These are phyloP conservation scores for Carterocephalus palaemon DNA, from an alignment of 2,888 invertebrate species.

Conservation along the genomic window DNA sequence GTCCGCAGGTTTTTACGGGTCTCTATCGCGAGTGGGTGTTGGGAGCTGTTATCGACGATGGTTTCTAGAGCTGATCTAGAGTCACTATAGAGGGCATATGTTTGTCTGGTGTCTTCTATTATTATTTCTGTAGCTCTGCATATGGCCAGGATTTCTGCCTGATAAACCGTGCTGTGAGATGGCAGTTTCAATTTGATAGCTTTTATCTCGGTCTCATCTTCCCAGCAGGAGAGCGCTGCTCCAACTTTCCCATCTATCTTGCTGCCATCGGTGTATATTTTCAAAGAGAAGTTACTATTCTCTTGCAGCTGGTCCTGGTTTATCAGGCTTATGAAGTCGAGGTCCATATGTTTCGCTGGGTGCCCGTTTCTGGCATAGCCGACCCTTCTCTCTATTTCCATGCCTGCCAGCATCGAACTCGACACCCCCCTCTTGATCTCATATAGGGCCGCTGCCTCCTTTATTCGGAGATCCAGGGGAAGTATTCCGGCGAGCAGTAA, in stretches of 20 bases:
- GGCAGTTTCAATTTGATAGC: constrained; percentile 19
- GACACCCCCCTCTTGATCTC: neutral
- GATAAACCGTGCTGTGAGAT: constrained; percentile 28
- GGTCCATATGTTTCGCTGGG: constrained; percentile 13
- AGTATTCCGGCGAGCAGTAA: constrained; percentile 28
- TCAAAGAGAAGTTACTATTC: neutral
- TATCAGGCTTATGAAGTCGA: constrained; percentile 12
- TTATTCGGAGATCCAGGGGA: constrained; percentile 28
- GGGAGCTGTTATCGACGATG: neutral
- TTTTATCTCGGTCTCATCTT: constrained; percentile 20
- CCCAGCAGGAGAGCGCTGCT: constrained; percentile 29
- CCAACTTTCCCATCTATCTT: too few relatives aligned
- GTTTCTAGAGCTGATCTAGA: neutral
- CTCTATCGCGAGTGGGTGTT: too few relatives aligned
- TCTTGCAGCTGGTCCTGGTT: constrained; percentile 2
- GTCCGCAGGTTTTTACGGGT: neutral
- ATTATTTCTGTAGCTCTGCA: neutral
- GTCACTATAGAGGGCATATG: neutral
- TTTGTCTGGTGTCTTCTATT: neutral
- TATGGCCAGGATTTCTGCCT: constrained; percentile 27
- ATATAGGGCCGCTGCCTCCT: too few relatives aligned
- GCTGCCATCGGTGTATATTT: too few relatives aligned
- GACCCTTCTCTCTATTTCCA: neutral
- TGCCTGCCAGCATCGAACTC: neutral
- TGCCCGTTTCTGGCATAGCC: constrained; percentile 12